These are phyloP conservation scores for Ypsolopha scabrella DNA, from an alignment of 2,888 invertebrate species.

Conservation along the genomic window DNA sequence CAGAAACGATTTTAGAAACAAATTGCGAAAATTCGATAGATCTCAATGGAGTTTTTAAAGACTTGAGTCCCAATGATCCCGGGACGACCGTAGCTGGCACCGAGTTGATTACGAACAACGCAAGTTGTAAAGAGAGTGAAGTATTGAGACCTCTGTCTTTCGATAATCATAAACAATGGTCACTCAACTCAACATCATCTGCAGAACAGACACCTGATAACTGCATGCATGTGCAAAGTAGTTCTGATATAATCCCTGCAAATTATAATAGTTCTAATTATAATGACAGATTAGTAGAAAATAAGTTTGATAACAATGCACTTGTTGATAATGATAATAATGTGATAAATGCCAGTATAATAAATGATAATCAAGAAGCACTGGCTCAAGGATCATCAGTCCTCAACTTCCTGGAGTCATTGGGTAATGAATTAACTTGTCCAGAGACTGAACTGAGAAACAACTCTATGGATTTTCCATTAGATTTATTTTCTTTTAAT, in stretches of 20 bases:
- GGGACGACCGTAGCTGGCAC: not conserved
- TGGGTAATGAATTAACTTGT: conserved; percentile 47
- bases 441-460: conserved; percentile 54
- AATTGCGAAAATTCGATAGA: conserved; percentile 2
- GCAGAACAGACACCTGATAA: conserved; percentile 37
- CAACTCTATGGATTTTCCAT: conserved; percentile 49
- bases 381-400: conserved; percentile 32
- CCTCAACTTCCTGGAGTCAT: conserved; percentile 51
- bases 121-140: conserved; percentile 2
- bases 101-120: not conserved
- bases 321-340: conserved; percentile 14
- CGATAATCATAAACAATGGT: conserved; percentile 32
- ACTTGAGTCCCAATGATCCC: not conserved
- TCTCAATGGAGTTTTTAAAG: not conserved
- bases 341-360: not conserved
- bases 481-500: conserved; percentile 57
- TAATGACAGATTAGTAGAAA: conserved; percentile 13
- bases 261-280: conserved; percentile 1
- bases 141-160: conserved; percentile 10
- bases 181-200: conserved; percentile 23
- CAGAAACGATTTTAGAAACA: not conserved
- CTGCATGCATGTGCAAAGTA: conserved; percentile 35
- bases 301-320: conserved; percentile 11
- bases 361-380: not conserved
- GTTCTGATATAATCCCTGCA: not conserved